Evolutionary conservation across 2,113 vertebrate genomes (phyloP), one percentile per base, ranked within the genome.

Genomic region (Xerus inauris): DNA sequence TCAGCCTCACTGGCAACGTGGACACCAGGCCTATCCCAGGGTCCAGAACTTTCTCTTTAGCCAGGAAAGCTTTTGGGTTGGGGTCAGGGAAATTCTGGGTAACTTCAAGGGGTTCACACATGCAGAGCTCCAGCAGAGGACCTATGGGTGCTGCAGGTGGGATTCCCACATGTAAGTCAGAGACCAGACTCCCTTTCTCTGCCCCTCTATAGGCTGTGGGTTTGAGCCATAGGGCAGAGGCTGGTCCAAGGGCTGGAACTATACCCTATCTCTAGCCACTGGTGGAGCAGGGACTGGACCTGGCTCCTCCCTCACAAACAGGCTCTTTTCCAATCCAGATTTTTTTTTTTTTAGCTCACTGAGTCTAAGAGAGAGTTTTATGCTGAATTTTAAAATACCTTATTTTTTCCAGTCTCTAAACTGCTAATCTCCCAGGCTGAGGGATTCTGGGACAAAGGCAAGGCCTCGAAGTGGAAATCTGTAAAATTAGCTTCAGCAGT

Each of bases 341-440:
- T 57, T 26, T 7, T 87, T 97, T 91, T 94, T 97, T 96, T 98
- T 97, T 89, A 97, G 97, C 96, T 98, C 95, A 94, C 91, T 98
- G 97, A 98, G 94, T 98, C 95, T 85, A 62, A 98, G 95, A 96
- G 38, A 98, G 95, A 93, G 94, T 98, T 97, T 98, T 97, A 97
- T 98, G 98, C 97, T 98, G 98, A 98, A 98, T 98, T 98, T 98
- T 98, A 98, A 98, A 98, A 98, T 97, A 97, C 98, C 98, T 98
- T 97, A 75, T 98, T 97, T 98, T 98, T 97, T 94, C 97, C 98
- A 98, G 97, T 98, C 98, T 98, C 97, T 94, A 95, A 98, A 98
- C 98, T 97, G 97, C 98, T 99, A 98, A 98, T 98, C 98, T 98
- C 98, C 97, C 93, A 81, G 97, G 97, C 97, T 97, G 97, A 98